Base-by-base conservation (phyloP, 2,797 vertebrate genomes). In the Sebastes hubbsi region DNA sequence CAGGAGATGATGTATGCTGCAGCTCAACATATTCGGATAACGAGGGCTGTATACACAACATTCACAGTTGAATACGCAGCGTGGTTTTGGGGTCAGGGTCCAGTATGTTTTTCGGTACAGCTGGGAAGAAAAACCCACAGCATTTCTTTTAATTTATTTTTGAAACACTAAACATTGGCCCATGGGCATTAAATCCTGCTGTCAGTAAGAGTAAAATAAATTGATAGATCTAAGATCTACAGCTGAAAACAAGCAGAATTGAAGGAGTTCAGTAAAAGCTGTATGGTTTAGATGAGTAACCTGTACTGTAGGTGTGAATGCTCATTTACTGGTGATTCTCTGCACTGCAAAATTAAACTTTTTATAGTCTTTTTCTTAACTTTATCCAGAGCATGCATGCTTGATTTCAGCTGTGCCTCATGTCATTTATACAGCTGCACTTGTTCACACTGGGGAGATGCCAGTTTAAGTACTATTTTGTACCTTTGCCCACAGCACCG, bases 391-490 rank as follows among this genome's bases (percentile, higher is more conserved):
- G 54, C 60, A 49, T 59, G 56, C 78, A 59, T 52, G 34, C 72
- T 78, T 16, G 1, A 63, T 75, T 84, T 61, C 58, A 78, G 70
- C 75, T 49, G 30, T 42, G n/a, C 61, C 59, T 77, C 4, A 1
- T 3, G 25, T 81, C 80, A 76, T 67, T 83, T 65, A 72, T 52
- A 65, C 34, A 72, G 30, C 52, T 54, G 34, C 36, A 60, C 54
- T 72, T 52, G 34, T 73, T 78, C 67, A 64, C 76, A 69, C 62
- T 63, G 64, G 20, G 55, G 66, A 81, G 38, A 56, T 64, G 55
- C 66, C 56, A 34, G 62, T 81, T 75, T 46, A 87, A 81, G 62
- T 62, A 52, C 72, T 72, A 32, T 78, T 75, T 85, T 82, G 8
- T 77, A 79, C 75, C 36, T 66, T 75, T 82, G 36, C 69, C 58